Percentiles rank a stretch among this genome's conserved stretches.
These are phyloP conservation scores for Pomatostomus ruficeps DNA, from an alignment of 2,113 vertebrate genomes.

Conservation along the genomic window DNA sequence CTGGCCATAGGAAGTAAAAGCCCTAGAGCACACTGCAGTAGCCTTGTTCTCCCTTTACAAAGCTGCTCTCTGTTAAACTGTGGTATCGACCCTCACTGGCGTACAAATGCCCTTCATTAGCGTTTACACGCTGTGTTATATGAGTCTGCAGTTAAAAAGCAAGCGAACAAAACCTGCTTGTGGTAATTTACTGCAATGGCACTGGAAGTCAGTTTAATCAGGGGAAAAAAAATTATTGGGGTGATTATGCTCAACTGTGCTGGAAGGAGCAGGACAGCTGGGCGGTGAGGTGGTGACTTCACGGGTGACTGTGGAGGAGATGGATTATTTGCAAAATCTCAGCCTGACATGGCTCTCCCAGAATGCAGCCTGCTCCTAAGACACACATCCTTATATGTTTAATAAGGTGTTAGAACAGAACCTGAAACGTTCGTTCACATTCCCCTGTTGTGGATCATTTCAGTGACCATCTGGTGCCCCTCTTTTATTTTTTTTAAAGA, in stretches of 20 bases:
- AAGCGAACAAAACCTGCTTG: not conserved
- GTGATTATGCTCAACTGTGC: not conserved
- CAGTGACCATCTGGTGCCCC: not conserved
- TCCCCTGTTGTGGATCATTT: not conserved
- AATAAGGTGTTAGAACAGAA: conserved; percentile 16
- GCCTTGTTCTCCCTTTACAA: conserved; percentile 50
- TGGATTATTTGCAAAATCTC: conserved; percentile 6
- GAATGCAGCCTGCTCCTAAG: not conserved
- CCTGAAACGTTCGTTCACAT: not conserved
- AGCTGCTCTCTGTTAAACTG: conserved; percentile 32
- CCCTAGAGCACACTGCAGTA: conserved; percentile 9
- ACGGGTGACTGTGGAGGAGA: fast-evolving
- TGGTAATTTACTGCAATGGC: not conserved
- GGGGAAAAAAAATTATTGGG: not conserved
- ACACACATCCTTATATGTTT: not conserved
- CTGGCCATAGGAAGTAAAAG: conserved; percentile 17
- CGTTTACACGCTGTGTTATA: not conserved
- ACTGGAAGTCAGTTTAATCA: not conserved
- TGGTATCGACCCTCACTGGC: not conserved
- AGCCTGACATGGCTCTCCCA: not conserved
- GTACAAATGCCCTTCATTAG: conserved; percentile 4
- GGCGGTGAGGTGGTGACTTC: not conserved
- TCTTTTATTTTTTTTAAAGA: not conserved
- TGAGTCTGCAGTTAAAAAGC: not conserved
- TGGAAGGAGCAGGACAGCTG: not conserved